Conservation (phyloP, 2,797 vertebrate species). For the Sebastolobus alascanus region DNA sequence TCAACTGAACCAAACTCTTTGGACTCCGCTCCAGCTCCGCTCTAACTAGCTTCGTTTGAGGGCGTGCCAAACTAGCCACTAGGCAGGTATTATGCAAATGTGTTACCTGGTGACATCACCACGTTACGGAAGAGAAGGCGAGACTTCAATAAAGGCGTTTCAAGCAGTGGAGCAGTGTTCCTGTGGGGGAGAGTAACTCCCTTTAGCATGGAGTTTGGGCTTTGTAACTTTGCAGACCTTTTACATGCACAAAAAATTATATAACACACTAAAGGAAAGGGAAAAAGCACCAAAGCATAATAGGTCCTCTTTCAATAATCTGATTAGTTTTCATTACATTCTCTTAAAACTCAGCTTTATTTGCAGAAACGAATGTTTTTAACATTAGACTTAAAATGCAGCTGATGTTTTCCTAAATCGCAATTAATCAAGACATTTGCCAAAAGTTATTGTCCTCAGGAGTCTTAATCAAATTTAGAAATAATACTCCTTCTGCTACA, state of each 20-base stretch:
- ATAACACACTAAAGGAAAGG: not conserved
- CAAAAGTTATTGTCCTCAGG: not conserved
- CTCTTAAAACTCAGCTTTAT: not conserved
- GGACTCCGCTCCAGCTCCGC: too few relatives aligned
- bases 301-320: not conserved
- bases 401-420: not conserved
- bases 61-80: too few relatives aligned
- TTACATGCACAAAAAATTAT: not conserved
- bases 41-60: too few relatives aligned
- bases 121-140: not conserved
- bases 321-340: not conserved
- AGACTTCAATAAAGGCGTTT: not conserved
- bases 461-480: slow-evolving; percentile 13
- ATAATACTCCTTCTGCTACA: slow-evolving; percentile 24
- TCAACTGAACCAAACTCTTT: too few relatives aligned
- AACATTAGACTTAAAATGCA: slow-evolving; percentile 15
- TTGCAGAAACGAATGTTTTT: not conserved
- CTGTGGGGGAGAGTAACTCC: not conserved
- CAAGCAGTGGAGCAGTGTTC: not conserved
- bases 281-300: not conserved
- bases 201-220: too few relatives aligned
- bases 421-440: slow-evolving; percentile 6
- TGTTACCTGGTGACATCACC: not conserved
- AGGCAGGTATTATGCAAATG: not conserved
- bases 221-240: not conserved